Evolutionary conservation across 1,140 invertebrate species (phyloP).

Genomic region (Calosoma granatense): DNA sequence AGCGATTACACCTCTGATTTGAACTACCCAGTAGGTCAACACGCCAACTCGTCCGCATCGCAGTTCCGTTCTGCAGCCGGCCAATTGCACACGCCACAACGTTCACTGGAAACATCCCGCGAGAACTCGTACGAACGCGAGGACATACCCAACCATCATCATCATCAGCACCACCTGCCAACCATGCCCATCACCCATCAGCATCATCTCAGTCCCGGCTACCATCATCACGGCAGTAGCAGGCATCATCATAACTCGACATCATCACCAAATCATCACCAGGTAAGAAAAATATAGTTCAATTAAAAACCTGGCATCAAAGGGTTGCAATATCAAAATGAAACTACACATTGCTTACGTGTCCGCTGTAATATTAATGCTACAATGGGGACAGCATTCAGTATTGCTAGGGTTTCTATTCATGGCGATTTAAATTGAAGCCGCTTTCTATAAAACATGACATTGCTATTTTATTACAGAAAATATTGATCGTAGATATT

Average conservation of each 20-base stretch:
- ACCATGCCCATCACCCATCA: conserved; percentile 21
- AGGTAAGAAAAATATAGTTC: no score
- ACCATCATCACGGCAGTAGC: conserved; percentile 16
- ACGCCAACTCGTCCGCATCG: conserved; percentile 75
- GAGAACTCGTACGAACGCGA: conserved; percentile 78
- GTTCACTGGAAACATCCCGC: conserved; percentile 66
- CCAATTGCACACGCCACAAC: conserved; percentile 66
- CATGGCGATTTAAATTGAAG: no score
- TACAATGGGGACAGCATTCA: no score
- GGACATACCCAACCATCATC: conserved; percentile 36
- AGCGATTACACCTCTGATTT: conserved; percentile 95
- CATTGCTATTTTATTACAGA: no score
- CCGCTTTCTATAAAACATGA: no score
- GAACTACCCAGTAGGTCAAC: conserved; percentile 85
- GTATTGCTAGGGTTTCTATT: no score
- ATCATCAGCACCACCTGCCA: conserved; percentile 21
- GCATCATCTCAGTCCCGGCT: conserved; percentile 29
- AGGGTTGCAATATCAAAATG: no score
- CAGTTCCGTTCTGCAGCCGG: conserved; percentile 69
- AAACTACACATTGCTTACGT: no score
- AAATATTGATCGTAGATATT: no score
- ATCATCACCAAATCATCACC: not conserved
- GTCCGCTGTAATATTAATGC: no score
- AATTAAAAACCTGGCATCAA: no score
- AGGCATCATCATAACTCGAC: not conserved